Percentiles rank a stretch among this genome's conserved stretches.
phyloP scores from a whole-genome alignment of 1,140 invertebrate species.

The Meloidogyne exigua region DNA sequence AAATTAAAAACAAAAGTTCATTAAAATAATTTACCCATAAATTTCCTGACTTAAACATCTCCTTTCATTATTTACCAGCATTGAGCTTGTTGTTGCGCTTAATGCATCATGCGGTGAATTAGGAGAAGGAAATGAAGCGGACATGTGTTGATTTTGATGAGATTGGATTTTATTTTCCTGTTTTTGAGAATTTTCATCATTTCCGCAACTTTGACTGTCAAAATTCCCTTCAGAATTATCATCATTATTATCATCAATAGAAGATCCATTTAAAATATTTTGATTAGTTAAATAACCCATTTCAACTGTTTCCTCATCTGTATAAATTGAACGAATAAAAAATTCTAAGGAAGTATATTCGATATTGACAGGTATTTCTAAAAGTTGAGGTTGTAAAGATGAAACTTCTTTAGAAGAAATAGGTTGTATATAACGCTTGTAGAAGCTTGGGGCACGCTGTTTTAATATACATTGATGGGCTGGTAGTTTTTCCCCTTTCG shows the following conservation, averaged over 20 bases:
- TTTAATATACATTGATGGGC: constrained; percentile 58
- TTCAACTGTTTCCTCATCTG: constrained; percentile 55
- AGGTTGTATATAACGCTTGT: constrained; percentile 58
- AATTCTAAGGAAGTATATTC: constrained; percentile 58
- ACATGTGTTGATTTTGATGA: constrained; percentile 24
- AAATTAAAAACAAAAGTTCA: too few relatives aligned
- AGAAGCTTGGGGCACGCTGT: constrained; percentile 54
- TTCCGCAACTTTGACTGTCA: constrained; percentile 6
- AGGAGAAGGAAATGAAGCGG: constrained; percentile 38
- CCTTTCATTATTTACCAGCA: neutral
- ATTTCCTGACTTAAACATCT: neutral
- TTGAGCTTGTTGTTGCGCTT: neutral
- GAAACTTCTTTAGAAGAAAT: constrained; percentile 41
- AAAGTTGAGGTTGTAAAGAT: neutral
- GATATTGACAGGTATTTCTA: constrained; percentile 59
- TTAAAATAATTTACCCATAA: neutral
- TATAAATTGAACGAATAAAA: constrained; percentile 62
- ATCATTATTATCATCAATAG: neutral
- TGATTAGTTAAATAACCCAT: constrained; percentile 12
- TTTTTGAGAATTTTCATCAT: neutral
- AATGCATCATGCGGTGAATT: neutral
- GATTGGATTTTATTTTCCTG: neutral
- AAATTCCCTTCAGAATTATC: neutral
- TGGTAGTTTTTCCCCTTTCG: constrained; percentile 59
- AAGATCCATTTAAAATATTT: constrained; percentile 1